A percentile compares a stretch with the other conserved stretches of the same genome.
phyloP scores from a whole-genome alignment of 2,797 vertebrate species.

The Myotis myotis region DNA sequence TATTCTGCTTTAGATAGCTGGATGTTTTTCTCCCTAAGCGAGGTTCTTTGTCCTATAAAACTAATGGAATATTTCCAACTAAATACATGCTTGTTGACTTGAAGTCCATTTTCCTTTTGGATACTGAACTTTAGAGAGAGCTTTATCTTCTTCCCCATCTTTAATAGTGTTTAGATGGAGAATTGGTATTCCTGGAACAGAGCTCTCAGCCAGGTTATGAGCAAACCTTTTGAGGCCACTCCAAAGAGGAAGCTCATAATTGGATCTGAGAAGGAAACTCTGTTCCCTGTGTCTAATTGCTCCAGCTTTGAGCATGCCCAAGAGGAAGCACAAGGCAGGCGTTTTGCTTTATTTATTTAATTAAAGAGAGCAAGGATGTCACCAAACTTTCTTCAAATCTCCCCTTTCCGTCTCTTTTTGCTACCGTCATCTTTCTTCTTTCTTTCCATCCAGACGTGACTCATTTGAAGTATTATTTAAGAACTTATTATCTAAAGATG shows the following conservation, averaged over 20 bases:
- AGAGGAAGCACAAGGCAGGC: not conserved
- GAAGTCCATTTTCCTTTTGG: not conserved
- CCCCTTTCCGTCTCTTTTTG: not conserved
- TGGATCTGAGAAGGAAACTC: not conserved
- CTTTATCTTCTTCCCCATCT: not conserved
- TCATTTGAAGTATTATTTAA: constrained; percentile 14
- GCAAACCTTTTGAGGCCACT: not conserved
- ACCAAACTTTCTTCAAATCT: not conserved
- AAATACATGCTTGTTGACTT: not conserved
- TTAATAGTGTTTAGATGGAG: not conserved
- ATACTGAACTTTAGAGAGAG: not conserved
- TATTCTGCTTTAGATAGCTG: not conserved
- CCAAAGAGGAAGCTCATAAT: not conserved
- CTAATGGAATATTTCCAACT: not conserved
- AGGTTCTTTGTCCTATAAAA: not conserved
- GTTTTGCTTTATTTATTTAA: not conserved
- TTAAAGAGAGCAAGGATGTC: not conserved
- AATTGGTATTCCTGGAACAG: not conserved
- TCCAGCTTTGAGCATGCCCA: not conserved
- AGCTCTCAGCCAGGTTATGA: not conserved
- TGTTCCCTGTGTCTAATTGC: not conserved
- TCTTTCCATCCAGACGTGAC: not conserved
- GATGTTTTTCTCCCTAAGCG: not conserved
- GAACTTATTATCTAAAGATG: not conserved
- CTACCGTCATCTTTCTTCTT: not conserved